Evolutionary conservation across 1,140 invertebrate genomes (phyloP).

Genomic region (Meloidogyne chitwoodi): DNA sequence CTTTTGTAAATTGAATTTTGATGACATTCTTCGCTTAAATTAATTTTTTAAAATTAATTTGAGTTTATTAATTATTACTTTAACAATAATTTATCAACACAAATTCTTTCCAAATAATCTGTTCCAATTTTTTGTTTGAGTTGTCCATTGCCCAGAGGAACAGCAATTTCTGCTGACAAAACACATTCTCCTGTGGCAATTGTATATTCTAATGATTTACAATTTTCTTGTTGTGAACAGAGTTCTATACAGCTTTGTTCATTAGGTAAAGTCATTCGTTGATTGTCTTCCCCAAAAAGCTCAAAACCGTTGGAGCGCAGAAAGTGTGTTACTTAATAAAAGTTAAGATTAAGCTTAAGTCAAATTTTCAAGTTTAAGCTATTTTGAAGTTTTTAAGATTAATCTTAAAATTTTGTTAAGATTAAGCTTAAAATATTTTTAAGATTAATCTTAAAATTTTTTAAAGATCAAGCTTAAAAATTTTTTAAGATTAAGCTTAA

Average conservation of each 20-base stretch:
- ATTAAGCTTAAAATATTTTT: no score
- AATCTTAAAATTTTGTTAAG: no score
- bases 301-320: neutral
- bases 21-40: no score
- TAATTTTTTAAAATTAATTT: no score
- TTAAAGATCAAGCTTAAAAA: no score
- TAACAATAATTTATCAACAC: slow-evolving; percentile 47
- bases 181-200: slow-evolving; percentile 32
- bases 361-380: no score
- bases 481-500: no score
- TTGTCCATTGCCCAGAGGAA: slow-evolving; percentile 57
- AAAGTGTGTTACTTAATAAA: neutral
- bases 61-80: no score
- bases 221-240: slow-evolving; percentile 35
- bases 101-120: slow-evolving; percentile 57
- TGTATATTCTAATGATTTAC: slow-evolving; percentile 53
- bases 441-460: no score
- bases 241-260: neutral
- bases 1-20: slow-evolving; percentile 42
- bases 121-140: slow-evolving; percentile 44
- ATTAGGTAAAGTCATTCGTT: neutral
- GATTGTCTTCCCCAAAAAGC: neutral
- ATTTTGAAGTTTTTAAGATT: no score
- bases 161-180: slow-evolving; percentile 53
- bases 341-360: no score